These are phyloP conservation scores for Lithobius niger DNA, from an alignment of 1,140 invertebrate species.

Conservation along the genomic window DNA sequence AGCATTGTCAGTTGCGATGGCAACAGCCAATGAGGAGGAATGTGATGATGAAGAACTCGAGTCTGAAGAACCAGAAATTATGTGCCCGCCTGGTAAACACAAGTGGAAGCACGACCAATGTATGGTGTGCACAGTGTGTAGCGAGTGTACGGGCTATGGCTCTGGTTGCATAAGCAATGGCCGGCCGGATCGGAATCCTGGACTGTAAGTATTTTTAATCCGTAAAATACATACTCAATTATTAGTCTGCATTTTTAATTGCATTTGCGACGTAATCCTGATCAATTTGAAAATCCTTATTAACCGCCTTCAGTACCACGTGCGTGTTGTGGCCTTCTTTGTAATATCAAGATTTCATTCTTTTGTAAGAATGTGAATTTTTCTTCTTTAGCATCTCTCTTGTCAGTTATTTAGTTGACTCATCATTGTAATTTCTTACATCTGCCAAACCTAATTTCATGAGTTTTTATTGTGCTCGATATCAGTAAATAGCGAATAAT, in stretches of 20 bases:
- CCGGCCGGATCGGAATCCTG: slow-evolving; percentile 63
- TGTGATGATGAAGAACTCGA: slow-evolving; percentile 45
- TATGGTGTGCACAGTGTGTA: slow-evolving; percentile 78
- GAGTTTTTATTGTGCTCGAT: too few relatives aligned
- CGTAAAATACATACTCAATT: background rate
- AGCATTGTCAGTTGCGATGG: slow-evolving; percentile 44
- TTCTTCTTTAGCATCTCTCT: too few relatives aligned
- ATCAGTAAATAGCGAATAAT: too few relatives aligned
- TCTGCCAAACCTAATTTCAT: too few relatives aligned
- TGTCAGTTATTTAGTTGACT: too few relatives aligned
- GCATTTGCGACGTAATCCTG: slow-evolving; percentile 4
- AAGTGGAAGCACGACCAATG: slow-evolving; percentile 69
- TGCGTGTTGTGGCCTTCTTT: too few relatives aligned
- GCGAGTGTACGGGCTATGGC: slow-evolving; percentile 88
- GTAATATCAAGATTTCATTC: too few relatives aligned
- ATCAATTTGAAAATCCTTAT: background rate
- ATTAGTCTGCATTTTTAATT: slow-evolving; percentile 13
- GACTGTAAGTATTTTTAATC: slow-evolving; percentile 59
- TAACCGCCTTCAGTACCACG: background rate
- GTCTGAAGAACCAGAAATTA: slow-evolving; percentile 35
- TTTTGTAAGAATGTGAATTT: too few relatives aligned
- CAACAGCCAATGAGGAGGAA: slow-evolving; percentile 42
- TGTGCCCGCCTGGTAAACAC: slow-evolving; percentile 54
- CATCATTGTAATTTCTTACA: too few relatives aligned
- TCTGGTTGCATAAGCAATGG: slow-evolving; percentile 65